Evolutionary conservation across 2,888 invertebrate species (phyloP).

Genomic region (Unio delphinus): DNA sequence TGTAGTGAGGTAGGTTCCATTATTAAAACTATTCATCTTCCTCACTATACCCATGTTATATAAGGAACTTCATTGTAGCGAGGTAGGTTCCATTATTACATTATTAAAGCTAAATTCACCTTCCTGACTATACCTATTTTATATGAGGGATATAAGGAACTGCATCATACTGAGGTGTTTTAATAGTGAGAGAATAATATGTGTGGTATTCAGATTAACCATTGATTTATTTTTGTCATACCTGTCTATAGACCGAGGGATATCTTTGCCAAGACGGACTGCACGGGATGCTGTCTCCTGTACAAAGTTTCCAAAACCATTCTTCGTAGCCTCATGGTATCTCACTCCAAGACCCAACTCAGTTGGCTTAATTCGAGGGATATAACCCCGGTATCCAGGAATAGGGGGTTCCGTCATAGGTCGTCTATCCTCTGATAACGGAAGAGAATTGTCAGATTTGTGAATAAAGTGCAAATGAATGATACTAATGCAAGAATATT

Average conservation of each 20-base stretch:
- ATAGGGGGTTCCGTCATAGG: constrained; percentile 67
- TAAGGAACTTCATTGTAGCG: too few species aligned
- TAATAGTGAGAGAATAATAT: background rate
- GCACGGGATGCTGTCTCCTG: constrained; percentile 51
- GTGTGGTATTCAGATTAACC: too few species aligned
- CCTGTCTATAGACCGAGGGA: constrained; percentile 38
- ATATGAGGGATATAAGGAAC: too few species aligned
- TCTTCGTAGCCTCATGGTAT: constrained; percentile 64
- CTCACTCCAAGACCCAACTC: constrained; percentile 68
- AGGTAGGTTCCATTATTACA: too few species aligned
- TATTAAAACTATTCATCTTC: too few species aligned
- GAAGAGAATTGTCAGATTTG: too few species aligned
- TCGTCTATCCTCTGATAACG: constrained; percentile 58
- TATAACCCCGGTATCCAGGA: constrained; percentile 70
- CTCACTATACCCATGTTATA: too few species aligned
- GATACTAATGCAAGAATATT: too few species aligned
- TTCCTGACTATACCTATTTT: too few species aligned
- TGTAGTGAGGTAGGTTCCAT: too few species aligned
- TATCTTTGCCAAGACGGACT: constrained; percentile 26
- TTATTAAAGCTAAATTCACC: too few species aligned
- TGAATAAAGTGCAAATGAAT: too few species aligned
- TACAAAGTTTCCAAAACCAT: constrained; percentile 65
- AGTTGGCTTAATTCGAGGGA: constrained; percentile 68
- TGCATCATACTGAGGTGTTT: background rate
- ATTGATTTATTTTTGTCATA: constrained; percentile 3